Conservation (phyloP, 2,888 invertebrate species). For the Willowsia nigromaculata region DNA sequence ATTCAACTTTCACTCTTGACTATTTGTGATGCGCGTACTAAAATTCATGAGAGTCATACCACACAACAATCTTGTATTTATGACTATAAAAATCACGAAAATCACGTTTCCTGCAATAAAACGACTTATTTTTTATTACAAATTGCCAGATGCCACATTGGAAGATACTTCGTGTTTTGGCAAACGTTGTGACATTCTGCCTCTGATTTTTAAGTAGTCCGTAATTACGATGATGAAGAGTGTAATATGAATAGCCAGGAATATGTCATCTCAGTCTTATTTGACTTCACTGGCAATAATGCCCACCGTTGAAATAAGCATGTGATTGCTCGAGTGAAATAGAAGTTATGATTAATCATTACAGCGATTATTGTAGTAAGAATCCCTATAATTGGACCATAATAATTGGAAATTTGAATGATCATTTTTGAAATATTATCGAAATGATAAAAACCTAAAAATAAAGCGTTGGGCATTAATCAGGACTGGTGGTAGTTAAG, state of each 20-base stretch:
- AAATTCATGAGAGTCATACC: conserved; percentile 14
- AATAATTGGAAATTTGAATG: conserved; percentile 46
- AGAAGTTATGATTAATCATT: conserved; percentile 19
- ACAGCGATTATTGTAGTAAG: no score
- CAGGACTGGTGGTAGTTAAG: conserved; percentile 52
- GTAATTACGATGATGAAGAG: background rate
- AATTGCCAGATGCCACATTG: conserved; percentile 48
- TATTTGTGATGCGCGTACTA: background rate
- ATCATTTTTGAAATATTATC: background rate
- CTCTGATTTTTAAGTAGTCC: background rate
- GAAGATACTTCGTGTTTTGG: conserved; percentile 45
- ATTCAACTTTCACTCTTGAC: conserved; percentile 32
- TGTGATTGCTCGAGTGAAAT: conserved; percentile 64
- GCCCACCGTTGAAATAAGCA: conserved; percentile 69
- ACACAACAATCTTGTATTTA: conserved; percentile 3
- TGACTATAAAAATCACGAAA: conserved; percentile 42
- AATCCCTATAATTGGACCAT: conserved; percentile 56
- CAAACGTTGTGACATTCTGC: conserved; percentile 10
- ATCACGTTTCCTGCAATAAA: conserved; percentile 29
- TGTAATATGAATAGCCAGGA: conserved; percentile 54
- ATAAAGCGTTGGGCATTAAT: conserved; percentile 67
- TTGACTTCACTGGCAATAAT: conserved; percentile 68
- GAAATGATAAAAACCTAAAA: conserved; percentile 54
- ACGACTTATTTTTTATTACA: conserved; percentile 34
- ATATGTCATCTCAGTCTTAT: conserved; percentile 69